These are phyloP conservation scores for Scomber japonicus DNA, from an alignment of 2,113 vertebrate species.

Conservation along the genomic window DNA sequence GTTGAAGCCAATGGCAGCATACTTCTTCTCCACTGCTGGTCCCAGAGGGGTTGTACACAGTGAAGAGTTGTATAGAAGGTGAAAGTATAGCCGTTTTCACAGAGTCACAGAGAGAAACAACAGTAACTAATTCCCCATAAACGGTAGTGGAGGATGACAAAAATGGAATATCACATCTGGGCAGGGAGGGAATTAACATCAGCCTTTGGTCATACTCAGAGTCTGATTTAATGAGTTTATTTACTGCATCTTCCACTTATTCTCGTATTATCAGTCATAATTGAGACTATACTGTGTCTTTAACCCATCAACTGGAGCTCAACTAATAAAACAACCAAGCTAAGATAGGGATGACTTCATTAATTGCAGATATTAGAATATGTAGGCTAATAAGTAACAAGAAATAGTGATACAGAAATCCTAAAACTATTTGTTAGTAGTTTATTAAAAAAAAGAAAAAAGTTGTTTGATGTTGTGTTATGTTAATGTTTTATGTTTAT, in stretches of 20 bases:
- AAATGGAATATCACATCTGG: constrained; percentile 25
- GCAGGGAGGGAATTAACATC: neutral
- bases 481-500: too few species aligned
- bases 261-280: neutral
- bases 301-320: neutral
- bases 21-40: neutral
- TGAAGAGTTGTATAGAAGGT: constrained; percentile 15
- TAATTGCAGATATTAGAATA: too few species aligned
- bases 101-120: constrained; percentile 28
- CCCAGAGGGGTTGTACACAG: constrained; percentile 24
- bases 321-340: too few species aligned
- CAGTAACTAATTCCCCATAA: constrained; percentile 28
- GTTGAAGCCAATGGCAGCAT: constrained; percentile 23
- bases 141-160: constrained; percentile 29
- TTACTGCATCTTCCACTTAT: neutral
- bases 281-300: neutral
- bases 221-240: neutral
- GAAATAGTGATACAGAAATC: too few species aligned
- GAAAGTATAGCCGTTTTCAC: constrained; percentile 24
- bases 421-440: too few species aligned
- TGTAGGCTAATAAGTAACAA: too few species aligned
- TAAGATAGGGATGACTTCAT: too few species aligned
- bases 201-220: neutral
- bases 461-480: too few species aligned
- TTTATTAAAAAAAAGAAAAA: too few species aligned